Evolutionary conservation across 2,113 vertebrate genomes (phyloP), one percentile per base, ranked within the genome.

Genomic region (Podocnemis expansa): DNA sequence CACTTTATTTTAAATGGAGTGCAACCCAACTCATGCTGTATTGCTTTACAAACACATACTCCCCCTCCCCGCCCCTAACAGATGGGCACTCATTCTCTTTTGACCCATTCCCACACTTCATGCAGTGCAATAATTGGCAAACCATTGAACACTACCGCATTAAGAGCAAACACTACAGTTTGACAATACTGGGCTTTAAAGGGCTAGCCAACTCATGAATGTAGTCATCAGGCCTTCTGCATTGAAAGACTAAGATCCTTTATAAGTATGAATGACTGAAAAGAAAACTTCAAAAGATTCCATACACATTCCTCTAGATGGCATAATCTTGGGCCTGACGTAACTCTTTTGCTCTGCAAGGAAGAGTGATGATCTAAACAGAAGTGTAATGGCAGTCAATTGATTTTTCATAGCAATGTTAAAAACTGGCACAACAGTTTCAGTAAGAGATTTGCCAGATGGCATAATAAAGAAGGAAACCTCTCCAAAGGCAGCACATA

Each of bases 331-430:
- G 87, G 80, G 78, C 54, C 58, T 49, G 93, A 89, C 1, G 5
- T 82, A 89, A 96, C 96, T 86, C 63, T 90, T 82, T 96, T 89
- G 87, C 83, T 70, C 78, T 95, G 24, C 91, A 91, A 56, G 41
- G 78, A 63, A 95, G 41, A 10, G 2, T 58, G 93, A 95, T 93
- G 94, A 93, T 96, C 75, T 87, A 86, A 97, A 96, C 78, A 93
- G 92, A 94, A 89, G 63, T 80, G 83, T 81, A 91, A 88, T 70
- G 78, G 52, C 88, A 90, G 87, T 89, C 93, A 95, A 94, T 4
- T 91, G 95, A 90, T 93, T 94, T 95, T 94, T 88, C 29, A 81
- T 96, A 91, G 34, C 31, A 60, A 43, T 60, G 79, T 10, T 94
- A 83, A 89, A 88, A 89, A 95, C 34, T 82, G 52, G 76, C 93